Base-by-base conservation (phyloP, 2,113 vertebrate genomes). In the Oenanthe melanoleuca region DNA sequence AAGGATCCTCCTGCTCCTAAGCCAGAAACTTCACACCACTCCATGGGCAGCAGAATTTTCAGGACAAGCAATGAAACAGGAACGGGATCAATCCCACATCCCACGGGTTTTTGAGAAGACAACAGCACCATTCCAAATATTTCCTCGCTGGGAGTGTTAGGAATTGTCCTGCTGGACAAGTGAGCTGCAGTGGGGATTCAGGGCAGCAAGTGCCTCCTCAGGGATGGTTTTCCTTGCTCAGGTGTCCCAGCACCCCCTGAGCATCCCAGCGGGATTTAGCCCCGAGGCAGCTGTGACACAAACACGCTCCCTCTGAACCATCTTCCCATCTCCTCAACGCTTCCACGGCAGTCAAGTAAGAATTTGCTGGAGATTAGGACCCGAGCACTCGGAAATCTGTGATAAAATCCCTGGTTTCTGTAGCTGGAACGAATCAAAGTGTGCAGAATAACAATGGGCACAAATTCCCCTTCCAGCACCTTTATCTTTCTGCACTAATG, bases 21-120 rank as follows among this genome's bases (percentile, higher is more conserved):
- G 14, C 19, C 64, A 45, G 33, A 44, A 40, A 34, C 50, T 64
- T 33, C 49, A 6, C 3, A 4, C 13, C 5, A 0, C 26, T 47
- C 61, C 55, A 1, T 0, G 7, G 31, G 13, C 67, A 82, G 25
- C 45, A 38, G 37, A 53, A 45, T 56, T 52, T 56, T 22, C 50
- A 53, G 40, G 47, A 33, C 13, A 24, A 29, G 6, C 47, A 86
- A 33, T 1, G 1, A 70, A 52, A 50, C 21, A 16, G 34, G 64
- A 84, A 65, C 0, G 0, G 26, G 21, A 63, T 25, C 3, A 0
- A 25, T 20, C 18, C 50, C 26, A 1, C 5, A 52, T 11, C 22
- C 29, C 14, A 5, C 0, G 0, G 17, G 1, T 55, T 84, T 84
- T 74, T 45, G 60, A 77, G 34, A 53, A 66, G 64, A 17, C 47